phyloP scores from a whole-genome alignment of 2,888 invertebrate genomes.

The Drosophila ustulata region DNA sequence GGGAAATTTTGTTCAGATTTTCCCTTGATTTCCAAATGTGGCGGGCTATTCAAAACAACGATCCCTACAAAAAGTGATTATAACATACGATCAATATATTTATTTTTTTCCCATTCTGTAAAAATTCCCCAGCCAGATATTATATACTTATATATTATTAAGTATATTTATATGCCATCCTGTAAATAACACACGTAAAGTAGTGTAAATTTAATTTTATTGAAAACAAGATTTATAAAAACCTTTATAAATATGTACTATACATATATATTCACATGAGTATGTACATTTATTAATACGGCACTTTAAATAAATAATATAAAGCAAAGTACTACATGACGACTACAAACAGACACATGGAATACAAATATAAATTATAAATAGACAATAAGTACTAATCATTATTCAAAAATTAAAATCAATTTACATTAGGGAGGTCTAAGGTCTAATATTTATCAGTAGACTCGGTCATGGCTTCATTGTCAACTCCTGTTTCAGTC shows the following conservation, averaged over 20 bases:
- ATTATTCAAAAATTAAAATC: conserved; percentile 16
- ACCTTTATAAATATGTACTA: neutral
- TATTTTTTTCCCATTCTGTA: too few species aligned
- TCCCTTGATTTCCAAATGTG: neutral
- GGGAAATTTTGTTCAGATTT: neutral
- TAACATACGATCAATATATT: too few species aligned
- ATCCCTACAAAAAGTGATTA: neutral
- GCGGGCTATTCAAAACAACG: neutral
- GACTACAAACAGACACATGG: conserved; percentile 11
- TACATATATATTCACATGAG: neutral
- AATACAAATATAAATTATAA: conserved; percentile 1
- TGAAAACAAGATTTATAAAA: neutral
- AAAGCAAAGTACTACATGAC: conserved; percentile 1
- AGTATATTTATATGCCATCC: neutral
- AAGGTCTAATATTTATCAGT: conserved; percentile 38
- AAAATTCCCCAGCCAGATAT: too few species aligned
- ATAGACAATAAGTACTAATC: conserved; percentile 10
- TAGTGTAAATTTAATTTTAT: neutral
- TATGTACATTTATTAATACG: neutral
- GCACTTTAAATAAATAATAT: conserved; percentile 10
- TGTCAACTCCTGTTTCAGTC: conserved; percentile 57
- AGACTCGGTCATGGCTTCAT: conserved; percentile 21
- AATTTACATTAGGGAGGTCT: neutral
- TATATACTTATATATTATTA: too few species aligned
- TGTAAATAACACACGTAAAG: neutral